These are phyloP conservation scores for Psix sp. DNA, from an alignment of 1,140 invertebrate genomes.

Conservation along the genomic window DNA sequence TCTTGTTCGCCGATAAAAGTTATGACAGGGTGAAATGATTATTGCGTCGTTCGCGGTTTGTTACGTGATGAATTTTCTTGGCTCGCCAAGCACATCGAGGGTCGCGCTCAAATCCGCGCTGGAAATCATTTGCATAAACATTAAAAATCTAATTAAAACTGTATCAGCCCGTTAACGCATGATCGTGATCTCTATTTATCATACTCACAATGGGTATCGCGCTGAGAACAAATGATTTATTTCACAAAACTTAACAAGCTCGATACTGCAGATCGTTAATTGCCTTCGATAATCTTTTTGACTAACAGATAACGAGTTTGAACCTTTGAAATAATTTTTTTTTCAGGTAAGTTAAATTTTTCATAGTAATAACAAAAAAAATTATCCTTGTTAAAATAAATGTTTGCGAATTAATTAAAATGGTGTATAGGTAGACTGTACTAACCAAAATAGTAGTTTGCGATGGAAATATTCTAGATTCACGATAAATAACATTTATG, in stretches of 20 bases:
- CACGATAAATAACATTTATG: too few species aligned
- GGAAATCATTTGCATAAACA: slow-evolving; percentile 65
- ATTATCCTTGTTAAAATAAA: too few species aligned
- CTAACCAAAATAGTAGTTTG: too few species aligned
- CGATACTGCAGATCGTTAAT: too few species aligned
- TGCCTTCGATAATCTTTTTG: too few species aligned
- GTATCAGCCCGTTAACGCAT: slow-evolving; percentile 21
- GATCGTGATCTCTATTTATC: slow-evolving; percentile 53
- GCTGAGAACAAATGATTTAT: slow-evolving; percentile 28
- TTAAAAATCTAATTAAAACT: slow-evolving; percentile 69
- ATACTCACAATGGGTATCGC: not conserved
- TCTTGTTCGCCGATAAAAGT: slow-evolving; percentile 36
- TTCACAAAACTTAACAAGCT: slow-evolving; percentile 27
- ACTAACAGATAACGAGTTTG: too few species aligned
- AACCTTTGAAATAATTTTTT: too few species aligned
- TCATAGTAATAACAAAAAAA: too few species aligned
- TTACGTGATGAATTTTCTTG: slow-evolving; percentile 65
- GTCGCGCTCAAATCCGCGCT: slow-evolving; percentile 7
- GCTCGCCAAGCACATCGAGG: slow-evolving; percentile 36
- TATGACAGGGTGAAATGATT: slow-evolving; percentile 37
- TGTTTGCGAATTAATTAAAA: too few species aligned
- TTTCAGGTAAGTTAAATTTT: too few species aligned
- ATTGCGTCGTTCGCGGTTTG: slow-evolving; percentile 32
- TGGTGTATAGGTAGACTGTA: too few species aligned
- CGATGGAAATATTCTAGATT: too few species aligned